Conservation (phyloP, 1,140 invertebrate genomes). For the Drosophila miranda region DNA sequence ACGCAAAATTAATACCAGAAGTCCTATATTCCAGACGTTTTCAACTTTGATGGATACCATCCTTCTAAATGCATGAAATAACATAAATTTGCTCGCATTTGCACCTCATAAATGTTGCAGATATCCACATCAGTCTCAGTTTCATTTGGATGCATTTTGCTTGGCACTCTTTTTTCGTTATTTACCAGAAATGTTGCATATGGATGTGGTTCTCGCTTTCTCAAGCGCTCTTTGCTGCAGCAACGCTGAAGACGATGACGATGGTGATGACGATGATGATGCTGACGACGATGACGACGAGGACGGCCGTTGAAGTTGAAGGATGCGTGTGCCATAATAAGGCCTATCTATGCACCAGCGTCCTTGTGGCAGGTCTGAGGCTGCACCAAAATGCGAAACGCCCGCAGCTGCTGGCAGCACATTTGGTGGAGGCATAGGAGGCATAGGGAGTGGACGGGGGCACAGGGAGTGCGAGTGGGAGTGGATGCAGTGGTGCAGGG, state of each 20-base stretch:
- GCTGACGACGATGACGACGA: slow-evolving; percentile 32
- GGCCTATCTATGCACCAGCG: slow-evolving; percentile 40
- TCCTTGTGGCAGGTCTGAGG: slow-evolving; percentile 62
- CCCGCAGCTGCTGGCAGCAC: slow-evolving; percentile 45
- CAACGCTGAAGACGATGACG: not conserved
- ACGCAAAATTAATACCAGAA: too few species aligned
- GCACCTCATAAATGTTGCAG: not conserved
- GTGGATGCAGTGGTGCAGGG: slow-evolving; percentile 52
- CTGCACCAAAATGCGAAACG: slow-evolving; percentile 63
- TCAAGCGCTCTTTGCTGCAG: slow-evolving; percentile 58
- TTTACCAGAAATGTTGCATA: slow-evolving; percentile 18
- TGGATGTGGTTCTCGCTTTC: slow-evolving; percentile 20
- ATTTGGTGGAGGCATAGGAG: slow-evolving; percentile 16
- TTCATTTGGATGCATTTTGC: slow-evolving; percentile 15
- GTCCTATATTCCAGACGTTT: too few species aligned
- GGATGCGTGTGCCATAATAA: slow-evolving; percentile 78
- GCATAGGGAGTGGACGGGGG: not conserved
- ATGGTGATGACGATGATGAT: not conserved
- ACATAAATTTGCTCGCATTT: not conserved
- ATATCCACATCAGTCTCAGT: slow-evolving; percentile 17
- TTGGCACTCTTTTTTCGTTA: not conserved
- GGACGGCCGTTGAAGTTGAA: slow-evolving; percentile 69
- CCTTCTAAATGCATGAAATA: not conserved
- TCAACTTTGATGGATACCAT: too few species aligned
- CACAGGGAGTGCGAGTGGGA: slow-evolving; percentile 25